Base-by-base conservation (phyloP, 2,797 vertebrate genomes). In the Orestias chungarensis region DNA sequence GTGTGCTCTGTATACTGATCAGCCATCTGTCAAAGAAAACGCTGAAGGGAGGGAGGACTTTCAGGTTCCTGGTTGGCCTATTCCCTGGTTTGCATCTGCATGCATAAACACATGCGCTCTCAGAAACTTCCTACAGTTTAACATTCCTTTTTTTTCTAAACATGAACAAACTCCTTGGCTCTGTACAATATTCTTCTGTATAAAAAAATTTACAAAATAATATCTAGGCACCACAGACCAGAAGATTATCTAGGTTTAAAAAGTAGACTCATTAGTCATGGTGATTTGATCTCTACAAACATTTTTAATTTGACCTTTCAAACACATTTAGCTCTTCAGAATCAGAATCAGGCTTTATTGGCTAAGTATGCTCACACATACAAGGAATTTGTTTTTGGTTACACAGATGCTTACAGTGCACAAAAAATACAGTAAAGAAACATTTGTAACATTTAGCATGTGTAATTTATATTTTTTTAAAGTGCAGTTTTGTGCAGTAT, bases 1-100 rank as follows among this genome's bases (percentile, higher is more conserved):
- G 66, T 78, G 73, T 76, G 73, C 44, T 68, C 66, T 78, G 70
- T 73, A 84, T 78, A 71, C 78, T 59, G 66, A 83, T 80, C n/a
- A 7, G 35, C 43, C 43, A 62, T 78, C 75, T 75, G 69, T 73
- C 38, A 68, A 59, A 25, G 73, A 61, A 59, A n/a, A 64, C 23
- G 59, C 33, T 27, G 57, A 40, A 29, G 27, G 44, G 23, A 40
- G 64, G 49, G 29, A 59, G 57, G 40, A 46, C 6, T 35, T 75
- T 66, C 64, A 66, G 44, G 57, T 64, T 68, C 57, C 42, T 71
- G 73, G 71, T 79, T 76, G 78, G 78, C 7, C 17, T 4, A 14
- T 2, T 76, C 46, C 55, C 61, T 33, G 42, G 17, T 55, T n/a
- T 66, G 68, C 46, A 9, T 73, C 69, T 73, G 62, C n/a, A 65